Evolutionary conservation across 2,797 vertebrate species (phyloP).

Genomic region (Rhinatrema bivittatum): DNA sequence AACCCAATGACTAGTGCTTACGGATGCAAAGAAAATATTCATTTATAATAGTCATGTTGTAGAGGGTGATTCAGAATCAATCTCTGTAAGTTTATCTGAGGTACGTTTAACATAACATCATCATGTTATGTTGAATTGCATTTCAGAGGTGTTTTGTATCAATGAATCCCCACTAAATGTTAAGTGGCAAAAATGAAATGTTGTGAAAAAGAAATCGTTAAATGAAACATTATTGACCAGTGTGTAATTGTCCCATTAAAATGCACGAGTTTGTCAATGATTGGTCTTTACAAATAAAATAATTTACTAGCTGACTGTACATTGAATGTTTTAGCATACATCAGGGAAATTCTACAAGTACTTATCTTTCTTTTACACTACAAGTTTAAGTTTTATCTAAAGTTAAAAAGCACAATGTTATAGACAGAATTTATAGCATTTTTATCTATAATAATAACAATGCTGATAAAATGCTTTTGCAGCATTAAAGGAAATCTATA

Average conservation of each 20-base stretch:
- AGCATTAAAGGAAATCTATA: no score
- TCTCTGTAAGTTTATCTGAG: slow-evolving; percentile 19
- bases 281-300: slow-evolving; percentile 22
- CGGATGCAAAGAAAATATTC: no score
- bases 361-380: neutral
- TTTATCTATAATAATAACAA: neutral
- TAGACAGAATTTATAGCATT: neutral
- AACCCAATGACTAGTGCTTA: no score
- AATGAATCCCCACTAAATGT: slow-evolving; percentile 31
- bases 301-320: slow-evolving; percentile 6
- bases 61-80: slow-evolving; percentile 10
- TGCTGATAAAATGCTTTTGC: no score
- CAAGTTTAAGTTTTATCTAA: neutral
- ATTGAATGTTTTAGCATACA: slow-evolving; percentile 4
- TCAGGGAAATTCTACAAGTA: neutral
- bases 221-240: slow-evolving; percentile 19
- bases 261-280: slow-evolving; percentile 24
- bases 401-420: neutral
- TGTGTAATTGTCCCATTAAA: slow-evolving; percentile 25
- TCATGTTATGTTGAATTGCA: neutral
- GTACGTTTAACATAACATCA: neutral
- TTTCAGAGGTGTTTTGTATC: slow-evolving; percentile 21
- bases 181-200: slow-evolving; percentile 20
- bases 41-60: no score
- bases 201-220: slow-evolving; percentile 22